Conservation (phyloP, 2,888 invertebrate species). For the Melitaea athalia region DNA sequence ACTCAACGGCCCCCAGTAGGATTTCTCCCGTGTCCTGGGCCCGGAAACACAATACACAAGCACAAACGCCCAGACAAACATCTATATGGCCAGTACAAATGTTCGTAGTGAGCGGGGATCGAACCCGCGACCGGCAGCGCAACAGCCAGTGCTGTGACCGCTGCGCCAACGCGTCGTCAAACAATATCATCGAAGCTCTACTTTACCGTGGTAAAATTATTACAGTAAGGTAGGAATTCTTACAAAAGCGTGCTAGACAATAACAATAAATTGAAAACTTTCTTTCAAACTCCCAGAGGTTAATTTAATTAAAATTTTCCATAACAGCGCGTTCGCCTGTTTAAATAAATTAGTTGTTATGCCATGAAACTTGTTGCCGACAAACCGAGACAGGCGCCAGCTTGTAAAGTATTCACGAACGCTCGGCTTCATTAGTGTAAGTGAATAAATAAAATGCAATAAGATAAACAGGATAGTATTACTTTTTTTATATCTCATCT, state of each 20-base stretch:
- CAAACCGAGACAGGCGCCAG: constrained; percentile 37
- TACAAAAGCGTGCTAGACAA: neutral
- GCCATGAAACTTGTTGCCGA: constrained; percentile 36
- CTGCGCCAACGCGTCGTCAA: too few species aligned
- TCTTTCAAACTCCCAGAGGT: constrained; percentile 7
- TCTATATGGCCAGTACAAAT: too few species aligned
- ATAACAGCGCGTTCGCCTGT: constrained; percentile 32
- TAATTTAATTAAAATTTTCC: constrained; percentile 30
- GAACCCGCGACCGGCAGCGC: too few species aligned
- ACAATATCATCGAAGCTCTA: too few species aligned
- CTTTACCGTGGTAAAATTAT: too few species aligned
- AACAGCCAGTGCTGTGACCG: too few species aligned
- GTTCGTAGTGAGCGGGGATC: too few species aligned
- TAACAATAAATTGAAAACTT: neutral
- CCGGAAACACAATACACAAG: too few species aligned
- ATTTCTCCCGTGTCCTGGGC: too few species aligned
- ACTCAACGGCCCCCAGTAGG: too few species aligned
- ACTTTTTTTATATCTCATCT: neutral
- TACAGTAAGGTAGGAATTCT: too few species aligned
- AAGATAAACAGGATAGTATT: constrained; percentile 1
- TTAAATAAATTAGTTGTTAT: constrained; percentile 41
- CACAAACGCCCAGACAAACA: too few species aligned
- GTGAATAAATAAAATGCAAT: constrained; percentile 22
- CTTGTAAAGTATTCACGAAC: constrained; percentile 35
- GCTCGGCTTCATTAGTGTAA: constrained; percentile 24